Conservation (phyloP, 2,888 invertebrate species). For the Apotomis turbidana region DNA sequence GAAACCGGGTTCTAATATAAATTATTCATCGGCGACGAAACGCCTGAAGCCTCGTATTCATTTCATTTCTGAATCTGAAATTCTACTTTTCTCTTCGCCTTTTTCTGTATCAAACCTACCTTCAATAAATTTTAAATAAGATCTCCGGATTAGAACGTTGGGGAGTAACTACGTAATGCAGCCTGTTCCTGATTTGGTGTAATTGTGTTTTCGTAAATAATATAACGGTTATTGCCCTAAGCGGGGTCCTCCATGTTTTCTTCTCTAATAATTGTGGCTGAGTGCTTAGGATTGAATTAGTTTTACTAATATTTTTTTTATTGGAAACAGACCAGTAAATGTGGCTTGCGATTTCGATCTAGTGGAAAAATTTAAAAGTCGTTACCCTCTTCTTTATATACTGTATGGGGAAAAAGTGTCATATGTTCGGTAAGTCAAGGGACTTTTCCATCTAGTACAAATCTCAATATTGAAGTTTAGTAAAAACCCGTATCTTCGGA, state of each 20-base stretch:
- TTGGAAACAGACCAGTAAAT: too few relatives aligned
- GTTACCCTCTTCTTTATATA: too few relatives aligned
- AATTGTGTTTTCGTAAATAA: constrained; percentile 33
- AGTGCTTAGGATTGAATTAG: neutral
- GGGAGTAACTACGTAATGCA: constrained; percentile 37
- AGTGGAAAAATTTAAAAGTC: too few relatives aligned
- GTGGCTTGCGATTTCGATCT: too few relatives aligned
- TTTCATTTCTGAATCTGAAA: constrained; percentile 83
- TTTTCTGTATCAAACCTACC: constrained; percentile 75
- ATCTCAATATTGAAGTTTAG: too few relatives aligned
- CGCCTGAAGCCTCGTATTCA: constrained; percentile 81
- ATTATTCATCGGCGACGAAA: constrained; percentile 83
- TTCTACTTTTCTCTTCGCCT: constrained; percentile 71
- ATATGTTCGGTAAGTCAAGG: too few relatives aligned
- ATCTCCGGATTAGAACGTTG: constrained; percentile 68
- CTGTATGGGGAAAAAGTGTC: too few relatives aligned
- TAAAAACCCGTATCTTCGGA: too few relatives aligned
- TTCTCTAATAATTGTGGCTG: neutral
- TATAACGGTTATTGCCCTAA: constrained; percentile 16
- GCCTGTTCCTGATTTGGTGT: constrained; percentile 28
- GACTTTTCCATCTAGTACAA: too few relatives aligned
- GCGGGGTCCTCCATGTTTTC: neutral
- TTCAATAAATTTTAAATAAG: constrained; percentile 81
- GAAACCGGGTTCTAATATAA: constrained; percentile 81
- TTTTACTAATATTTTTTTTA: neutral